Evolutionary conservation across 64 coral and sea anemone genomes (phyloP), one percentile per base, ranked within the genome.

Genomic region (Actinia tenebrosa): DNA sequence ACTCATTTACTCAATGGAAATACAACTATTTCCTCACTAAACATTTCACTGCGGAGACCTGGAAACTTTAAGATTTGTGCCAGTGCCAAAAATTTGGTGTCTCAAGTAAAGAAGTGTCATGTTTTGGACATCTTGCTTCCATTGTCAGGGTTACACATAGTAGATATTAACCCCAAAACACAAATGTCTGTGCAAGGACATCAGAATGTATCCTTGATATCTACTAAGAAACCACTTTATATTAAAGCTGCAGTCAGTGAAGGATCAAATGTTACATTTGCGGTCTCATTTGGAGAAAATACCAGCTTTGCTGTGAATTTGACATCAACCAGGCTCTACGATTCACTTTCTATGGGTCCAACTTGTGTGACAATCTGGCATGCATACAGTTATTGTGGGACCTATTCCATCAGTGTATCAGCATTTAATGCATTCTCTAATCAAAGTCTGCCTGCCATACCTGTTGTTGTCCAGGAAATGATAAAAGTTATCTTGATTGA

Each of bases 261-360:
- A 80, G 94, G 94, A 78, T 89, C 94, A 64, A 87, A 77, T 55
- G 87, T 91, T 53, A 44, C 86, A 46, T 92, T 95, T 95, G 58
- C 53, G 43, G 85, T 92, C 77, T 60, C 88, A 64, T 92, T 95
- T 87, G 94, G 87, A 8, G 90, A 92, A 83, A 77, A 66, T 0
- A 87, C 60, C 11, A 63, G 10, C 78, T 77, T 44, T 1, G 5
- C 19, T 6, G 44, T 87, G 77, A 53, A 7, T 46, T 56, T 10
- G 5, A 8, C 60, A 37, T 68, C 59, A 54, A 45, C 10, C 10
- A 18, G 37, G 6, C 30, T 37, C 30, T 26, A 37, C 5, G 45
- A 45, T 27, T 44, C 13, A 22, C 14, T 53, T 44, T 46, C 84
- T 18, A 22, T n/a, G 22, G 63, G 71, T 27, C 45, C 19, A 1